Evolutionary conservation across 2,888 invertebrate species (phyloP).

Genomic region (Patella caerulea): DNA sequence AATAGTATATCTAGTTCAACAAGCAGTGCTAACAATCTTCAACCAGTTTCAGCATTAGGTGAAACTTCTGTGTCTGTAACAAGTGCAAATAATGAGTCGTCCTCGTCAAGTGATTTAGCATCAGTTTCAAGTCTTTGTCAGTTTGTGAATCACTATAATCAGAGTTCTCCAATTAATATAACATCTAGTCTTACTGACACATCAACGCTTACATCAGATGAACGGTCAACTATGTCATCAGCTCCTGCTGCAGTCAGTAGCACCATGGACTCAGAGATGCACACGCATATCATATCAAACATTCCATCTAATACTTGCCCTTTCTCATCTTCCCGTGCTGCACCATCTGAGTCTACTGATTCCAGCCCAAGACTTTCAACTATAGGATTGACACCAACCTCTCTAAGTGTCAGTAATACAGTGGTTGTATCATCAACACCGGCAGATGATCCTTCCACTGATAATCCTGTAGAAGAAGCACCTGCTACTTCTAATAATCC

Average conservation of each 20-base stretch:
- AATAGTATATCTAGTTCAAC: too few relatives aligned
- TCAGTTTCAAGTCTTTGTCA: constrained; percentile 5
- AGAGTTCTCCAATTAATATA: constrained; percentile 2
- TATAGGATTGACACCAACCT: neutral
- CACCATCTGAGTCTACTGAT: neutral
- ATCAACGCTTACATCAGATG: neutral
- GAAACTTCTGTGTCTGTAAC: neutral
- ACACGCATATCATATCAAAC: too few relatives aligned
- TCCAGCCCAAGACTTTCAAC: neutral
- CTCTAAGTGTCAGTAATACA: neutral
- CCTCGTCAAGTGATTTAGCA: neutral
- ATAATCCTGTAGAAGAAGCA: neutral
- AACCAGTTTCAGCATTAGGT: neutral
- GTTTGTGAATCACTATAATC: constrained; percentile 9
- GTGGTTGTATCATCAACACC: constrained; percentile 4
- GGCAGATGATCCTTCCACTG: neutral
- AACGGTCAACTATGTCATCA: neutral
- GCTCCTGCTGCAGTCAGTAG: neutral
- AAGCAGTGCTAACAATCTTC: neutral
- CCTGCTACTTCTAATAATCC: neutral
- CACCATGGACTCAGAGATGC: too few relatives aligned
- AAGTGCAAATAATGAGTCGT: neutral
- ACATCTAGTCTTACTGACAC: constrained; percentile 9
- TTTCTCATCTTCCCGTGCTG: neutral
- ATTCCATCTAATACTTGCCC: too few relatives aligned